phyloP scores from a whole-genome alignment of 2,888 invertebrate species.

The Athripsodes cinereus region DNA sequence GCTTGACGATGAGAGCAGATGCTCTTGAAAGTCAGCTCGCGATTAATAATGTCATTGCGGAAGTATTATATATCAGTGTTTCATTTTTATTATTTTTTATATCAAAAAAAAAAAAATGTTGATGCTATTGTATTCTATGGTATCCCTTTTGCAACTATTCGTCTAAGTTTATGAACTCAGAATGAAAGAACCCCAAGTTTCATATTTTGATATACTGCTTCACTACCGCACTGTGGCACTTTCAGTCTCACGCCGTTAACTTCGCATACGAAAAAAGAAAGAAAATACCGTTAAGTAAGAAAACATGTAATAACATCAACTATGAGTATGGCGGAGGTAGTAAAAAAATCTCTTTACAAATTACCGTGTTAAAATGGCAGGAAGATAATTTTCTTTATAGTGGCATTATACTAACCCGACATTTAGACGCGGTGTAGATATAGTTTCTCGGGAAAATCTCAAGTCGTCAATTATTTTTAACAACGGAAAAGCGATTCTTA shows the following conservation, averaged over 20 bases:
- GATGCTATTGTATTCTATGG: too few species aligned
- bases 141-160: neutral
- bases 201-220: slow-evolving; percentile 14
- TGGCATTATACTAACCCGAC: neutral
- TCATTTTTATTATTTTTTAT: too few species aligned
- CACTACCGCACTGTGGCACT: slow-evolving; percentile 8
- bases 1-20: too few species aligned
- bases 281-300: neutral
- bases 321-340: neutral
- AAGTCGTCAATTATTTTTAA: neutral
- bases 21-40: too few species aligned
- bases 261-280: neutral
- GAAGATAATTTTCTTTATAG: slow-evolving; percentile 1
- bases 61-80: too few species aligned
- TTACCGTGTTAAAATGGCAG: neutral
- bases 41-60: too few species aligned
- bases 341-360: neutral
- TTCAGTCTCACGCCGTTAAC: slow-evolving; percentile 9
- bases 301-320: neutral
- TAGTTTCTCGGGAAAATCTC: neutral
- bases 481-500: too few species aligned
- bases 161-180: slow-evolving; percentile 1
- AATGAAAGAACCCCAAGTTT: slow-evolving; percentile 7
- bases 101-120: too few species aligned
- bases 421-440: neutral